Conservation (phyloP, 1,140 invertebrate species). For the Chrysopa pallens region DNA sequence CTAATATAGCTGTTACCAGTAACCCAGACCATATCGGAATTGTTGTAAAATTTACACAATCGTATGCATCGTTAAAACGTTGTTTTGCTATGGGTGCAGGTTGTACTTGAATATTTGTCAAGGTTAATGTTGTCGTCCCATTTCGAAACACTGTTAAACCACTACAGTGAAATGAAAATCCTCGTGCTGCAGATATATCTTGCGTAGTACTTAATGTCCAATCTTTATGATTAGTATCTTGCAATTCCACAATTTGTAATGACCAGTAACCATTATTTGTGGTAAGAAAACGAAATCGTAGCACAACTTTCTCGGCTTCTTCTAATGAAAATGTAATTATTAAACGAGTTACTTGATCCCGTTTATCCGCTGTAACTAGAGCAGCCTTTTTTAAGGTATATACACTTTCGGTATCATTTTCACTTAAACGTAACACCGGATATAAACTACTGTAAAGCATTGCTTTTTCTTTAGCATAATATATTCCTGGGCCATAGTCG, state of each 20-base stretch:
- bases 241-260: constrained; percentile 1
- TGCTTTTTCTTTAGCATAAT: not conserved
- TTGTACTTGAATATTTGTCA: constrained; percentile 28
- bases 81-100: constrained; percentile 15
- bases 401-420: not conserved
- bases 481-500: not conserved
- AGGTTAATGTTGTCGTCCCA: constrained; percentile 10
- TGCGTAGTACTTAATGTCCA: constrained; percentile 10
- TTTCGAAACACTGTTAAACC: constrained; percentile 18
- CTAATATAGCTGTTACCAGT: constrained; percentile 44
- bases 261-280: not conserved
- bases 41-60: constrained; percentile 64
- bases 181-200: constrained; percentile 22
- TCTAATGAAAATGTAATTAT: constrained; percentile 3
- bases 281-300: constrained; percentile 13
- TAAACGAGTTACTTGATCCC: not conserved
- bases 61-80: constrained; percentile 36
- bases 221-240: constrained; percentile 4
- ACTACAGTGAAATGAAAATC: constrained; percentile 33
- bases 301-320: constrained; percentile 10
- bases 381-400: not conserved
- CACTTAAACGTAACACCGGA: not conserved
- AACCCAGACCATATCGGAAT: constrained; percentile 61
- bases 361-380: not conserved
- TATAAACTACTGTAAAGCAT: not conserved